Evolutionary conservation across 1,140 invertebrate genomes (phyloP), one percentile per base, ranked within the genome.

Genomic region (Cotesia glomerata): DNA sequence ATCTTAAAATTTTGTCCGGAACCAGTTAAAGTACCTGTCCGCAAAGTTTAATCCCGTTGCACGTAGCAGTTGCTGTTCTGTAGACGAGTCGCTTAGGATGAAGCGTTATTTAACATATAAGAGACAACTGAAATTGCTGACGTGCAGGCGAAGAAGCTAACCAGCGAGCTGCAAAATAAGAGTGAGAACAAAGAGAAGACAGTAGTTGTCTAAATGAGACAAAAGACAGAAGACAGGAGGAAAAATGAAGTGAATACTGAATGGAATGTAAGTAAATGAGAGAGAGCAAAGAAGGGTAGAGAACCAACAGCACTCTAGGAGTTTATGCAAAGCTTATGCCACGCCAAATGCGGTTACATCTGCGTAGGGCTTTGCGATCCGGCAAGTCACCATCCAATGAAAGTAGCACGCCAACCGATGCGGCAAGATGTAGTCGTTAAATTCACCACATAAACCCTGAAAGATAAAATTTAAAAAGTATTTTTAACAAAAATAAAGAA

Each of bases 301-400:
- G 54, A 59, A 45, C n/a, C 35, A 72, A 45, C 39, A 58, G 49
- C 49, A 39, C 26, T 64, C 52, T 45, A 32, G 26, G 45, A 71
- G 51, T 75, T 58, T 71, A 72, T 69, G 69, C 69, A 68, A 71
- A 75, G 65, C 36, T 75, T 34, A 39, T 64, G 52, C 18, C 49
- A 52, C 61, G 59, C 69, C 61, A 59, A 70, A 66, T 69, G 67
- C 72, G 67, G 64, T 74, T 18, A 32, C 74, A 75, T 75, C 74
- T 75, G 71, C 52, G 63, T 75, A 59, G 14, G 18, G 69, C 36
- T 75, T 75, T 75, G 64, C 52, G 67, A 75, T 58, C 62, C 54
- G 67, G 36, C 49, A 69, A 63, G 65, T 59, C 67, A 69, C 39
- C 39, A 69, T 54, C 8, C 32, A 18, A 18, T 56, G 9, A 64